Evolutionary conservation across 2,113 vertebrate species (phyloP), one percentile per base, ranked within the genome.

Genomic region (Melospiza georgiana): DNA sequence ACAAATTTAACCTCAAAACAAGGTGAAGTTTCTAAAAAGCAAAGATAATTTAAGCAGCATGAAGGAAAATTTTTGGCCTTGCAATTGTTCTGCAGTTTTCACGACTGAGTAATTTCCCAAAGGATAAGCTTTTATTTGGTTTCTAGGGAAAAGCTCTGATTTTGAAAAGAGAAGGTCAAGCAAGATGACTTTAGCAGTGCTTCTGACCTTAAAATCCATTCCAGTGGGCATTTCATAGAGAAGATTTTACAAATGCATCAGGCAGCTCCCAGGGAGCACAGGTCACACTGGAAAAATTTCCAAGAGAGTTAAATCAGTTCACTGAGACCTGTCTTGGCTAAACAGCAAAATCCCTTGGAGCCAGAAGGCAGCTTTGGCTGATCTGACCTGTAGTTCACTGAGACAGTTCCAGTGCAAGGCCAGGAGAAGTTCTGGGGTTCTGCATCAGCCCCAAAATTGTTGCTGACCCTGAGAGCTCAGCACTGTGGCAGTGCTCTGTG

Each of bases 171-270:
- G 33, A 90, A 90, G 39, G 73, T 72, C 76, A 89, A 65, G 24
- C 41, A 48, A 55, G 51, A 81, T 28, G 52, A 84, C 62, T 73
- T 80, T 33, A 74, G 39, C 39, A 81, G 68, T 30, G 25, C 22
- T 83, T 74, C 48, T 84, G 73, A 67, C 84, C 93, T 93, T 84
- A 90, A 90, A 80, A 93, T 55, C 48, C 35, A 63, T 69, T 90
- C 28, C 67, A 77, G 2, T 21, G 28, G 75, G 21, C 49, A 24
- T 72, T 57, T 61, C 18, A 58, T 1, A 35, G 35, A 77, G 20
- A 37, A 83, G 25, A n/a, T 58, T 80, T 79, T 37, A 83, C 28
- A 65, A 15, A 41, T 27, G 57, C 52, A 87, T 33, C 74, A 84
- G 51, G 9, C 57, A 86, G 18, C 63, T 90, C 46, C 46, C 21